Evolutionary conservation across 2,797 vertebrate species (phyloP).

Genomic region (Helicolenus hilgendorfi): DNA sequence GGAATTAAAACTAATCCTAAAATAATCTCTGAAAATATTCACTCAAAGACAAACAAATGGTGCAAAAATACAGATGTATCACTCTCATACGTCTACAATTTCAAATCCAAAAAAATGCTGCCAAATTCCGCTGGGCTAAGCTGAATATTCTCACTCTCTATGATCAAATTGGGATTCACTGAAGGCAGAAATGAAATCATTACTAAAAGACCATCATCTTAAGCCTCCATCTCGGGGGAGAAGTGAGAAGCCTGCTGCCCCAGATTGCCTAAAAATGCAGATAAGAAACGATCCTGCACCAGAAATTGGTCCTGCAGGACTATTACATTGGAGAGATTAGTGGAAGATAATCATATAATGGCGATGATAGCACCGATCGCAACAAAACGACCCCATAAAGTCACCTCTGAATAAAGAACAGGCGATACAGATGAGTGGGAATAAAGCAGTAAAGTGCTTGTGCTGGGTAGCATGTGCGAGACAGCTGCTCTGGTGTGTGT

Average conservation of each 20-base stretch:
- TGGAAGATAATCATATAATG: slow-evolving; percentile 80
- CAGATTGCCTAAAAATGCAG: slow-evolving; percentile 83
- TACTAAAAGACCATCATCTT: slow-evolving; percentile 80
- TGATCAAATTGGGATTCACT: slow-evolving; percentile 68
- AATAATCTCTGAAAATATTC: slow-evolving; percentile 33
- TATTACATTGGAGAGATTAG: slow-evolving; percentile 76
- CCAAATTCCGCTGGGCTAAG: not conserved
- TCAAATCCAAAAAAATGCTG: not conserved
- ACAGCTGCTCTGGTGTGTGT: not conserved
- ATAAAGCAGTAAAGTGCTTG: slow-evolving; percentile 35
- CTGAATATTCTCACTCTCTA: slow-evolving; percentile 39
- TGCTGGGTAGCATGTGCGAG: slow-evolving; percentile 34
- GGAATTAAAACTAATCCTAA: slow-evolving; percentile 47
- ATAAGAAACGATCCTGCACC: slow-evolving; percentile 75
- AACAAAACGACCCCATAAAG: slow-evolving; percentile 75
- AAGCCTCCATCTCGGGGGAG: slow-evolving; percentile 78
- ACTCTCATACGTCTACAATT: not conserved
- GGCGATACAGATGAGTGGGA: slow-evolving; percentile 56
- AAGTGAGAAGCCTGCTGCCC: slow-evolving; percentile 67
- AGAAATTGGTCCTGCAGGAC: slow-evolving; percentile 83
- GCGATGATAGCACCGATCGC: slow-evolving; percentile 66
- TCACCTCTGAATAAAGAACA: slow-evolving; percentile 74
- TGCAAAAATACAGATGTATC: not conserved
- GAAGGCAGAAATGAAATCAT: slow-evolving; percentile 80
- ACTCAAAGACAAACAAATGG: not conserved